These are phyloP conservation scores for Holotrichia oblita DNA, from an alignment of 1,140 invertebrate genomes.

Conservation along the genomic window DNA sequence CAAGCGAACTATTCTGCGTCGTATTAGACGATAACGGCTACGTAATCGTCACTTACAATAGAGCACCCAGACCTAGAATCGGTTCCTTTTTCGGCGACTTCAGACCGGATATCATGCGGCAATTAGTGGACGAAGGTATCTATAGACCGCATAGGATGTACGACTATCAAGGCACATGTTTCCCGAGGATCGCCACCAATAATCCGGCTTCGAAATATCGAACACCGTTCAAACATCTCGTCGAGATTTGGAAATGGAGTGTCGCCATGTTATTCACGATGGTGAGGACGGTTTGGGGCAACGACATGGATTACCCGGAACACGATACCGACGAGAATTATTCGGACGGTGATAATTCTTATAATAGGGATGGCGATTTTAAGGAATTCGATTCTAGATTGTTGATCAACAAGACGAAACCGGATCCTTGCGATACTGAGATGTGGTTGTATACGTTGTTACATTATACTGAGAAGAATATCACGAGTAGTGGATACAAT, in stretches of 20 bases:
- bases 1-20: constrained; percentile 81
- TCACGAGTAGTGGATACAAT: constrained; percentile 55
- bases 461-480: constrained; percentile 55
- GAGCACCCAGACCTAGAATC: constrained; percentile 64
- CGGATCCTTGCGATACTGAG: constrained; percentile 81
- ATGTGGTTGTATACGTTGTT: constrained; percentile 64
- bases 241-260: constrained; percentile 58
- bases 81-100: constrained; percentile 91
- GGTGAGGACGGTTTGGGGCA: constrained; percentile 41
- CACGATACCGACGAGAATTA: constrained; percentile 60
- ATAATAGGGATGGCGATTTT: constrained; percentile 58
- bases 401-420: constrained; percentile 79
- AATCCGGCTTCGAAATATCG: constrained; percentile 69
- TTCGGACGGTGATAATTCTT: constrained; percentile 60
- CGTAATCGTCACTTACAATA: constrained; percentile 76
- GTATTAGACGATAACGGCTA: constrained; percentile 92
- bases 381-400: constrained; percentile 67
- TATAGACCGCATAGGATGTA: constrained; percentile 81
- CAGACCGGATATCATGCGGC: constrained; percentile 79
- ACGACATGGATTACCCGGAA: constrained; percentile 57
- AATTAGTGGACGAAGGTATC: constrained; percentile 79
- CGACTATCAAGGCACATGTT: constrained; percentile 92
- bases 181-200: constrained; percentile 68
- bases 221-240: constrained; percentile 59
- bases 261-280: constrained; percentile 59